Evolutionary conservation across 2,888 invertebrate genomes (phyloP), one percentile per base, ranked within the genome.

Genomic region (Metallyticus violacea): DNA sequence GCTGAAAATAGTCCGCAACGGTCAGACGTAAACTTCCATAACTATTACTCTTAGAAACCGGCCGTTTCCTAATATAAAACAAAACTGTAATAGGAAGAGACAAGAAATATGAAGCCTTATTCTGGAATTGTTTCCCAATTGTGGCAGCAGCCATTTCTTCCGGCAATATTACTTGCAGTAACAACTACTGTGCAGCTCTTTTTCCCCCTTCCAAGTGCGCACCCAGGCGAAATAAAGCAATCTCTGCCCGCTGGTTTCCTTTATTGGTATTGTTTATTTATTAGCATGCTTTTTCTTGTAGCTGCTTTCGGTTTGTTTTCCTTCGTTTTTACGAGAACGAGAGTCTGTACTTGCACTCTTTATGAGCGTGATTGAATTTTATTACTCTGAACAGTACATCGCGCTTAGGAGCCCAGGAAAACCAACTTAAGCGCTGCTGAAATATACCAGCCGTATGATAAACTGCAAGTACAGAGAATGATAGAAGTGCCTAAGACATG

Each of bases 121-220:
- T 80, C 29, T 28, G 28, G 80, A 80, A 80, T 28, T 80, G 80
- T 80, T 80, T 80, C 80, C 80, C 80, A 80, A 80, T 80, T 80
- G 28, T 28, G 26, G 26, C 9, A 62, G 22, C 15, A 62, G 15
- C 40, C 15, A 9, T 62, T 62, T 62, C 40, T 62, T 62, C 40
- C 40, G 22, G 40, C 40, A 62, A 62, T 62, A 7, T 62, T 62
- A 62, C 40, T 29, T 6, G 29, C 15, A 40, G n/a, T n/a, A n/a
- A n/a, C 40, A 9, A 40, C 40, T 9, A 9, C 40, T 15, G 40
- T 4, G 40, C 40, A 62, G 22, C 22, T 62, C 15, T 62, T 62
- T n/a, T 15, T 62, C 40, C 40, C 40, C 15, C 15, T 62, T 62
- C 40, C 40, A 62, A 62, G 40, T 15, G 40, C 22, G 40, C 40